Base-by-base conservation (phyloP, 2,797 vertebrate genomes). In the Sebastes umbrosus region DNA sequence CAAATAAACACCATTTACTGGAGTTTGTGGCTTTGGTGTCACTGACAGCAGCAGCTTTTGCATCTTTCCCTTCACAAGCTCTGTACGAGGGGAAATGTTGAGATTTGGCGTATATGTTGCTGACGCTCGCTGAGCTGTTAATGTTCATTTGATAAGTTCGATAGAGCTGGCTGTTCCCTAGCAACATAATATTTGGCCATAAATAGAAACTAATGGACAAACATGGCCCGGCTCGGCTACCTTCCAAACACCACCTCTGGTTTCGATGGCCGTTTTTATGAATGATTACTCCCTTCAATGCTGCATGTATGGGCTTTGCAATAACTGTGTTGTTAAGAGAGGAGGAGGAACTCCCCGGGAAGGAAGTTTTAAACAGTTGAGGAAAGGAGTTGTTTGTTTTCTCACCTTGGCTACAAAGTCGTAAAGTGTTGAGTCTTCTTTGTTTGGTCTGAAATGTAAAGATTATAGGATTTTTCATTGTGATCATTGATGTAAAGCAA, bases 101-200 rank as follows among this genome's bases (percentile, higher is more conserved):
- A 69, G 46, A 77, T 80, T 54, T 70, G 75, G 65, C 70, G 25
- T 86, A 84, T 79, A 81, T 4, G 59, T 76, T 58, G 64, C 70
- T 69, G 80, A 24, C 16, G 20, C 73, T 43, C 7, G 6, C 75
- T 24, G 43, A 81, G 64, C 70, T 69, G 43, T 80, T 88, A 69
- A 86, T 69, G 82, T 76, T 91, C 83, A 93, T 90, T 91, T 92
- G 92, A 96, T 95, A 90, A 89, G 88, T 93, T 79, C 13, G 73
- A 94, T 91, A 81, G 90, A 84, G 83, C 79, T 11, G 72, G 58
- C 76, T 71, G 94, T 95, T 93, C 31, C 95, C 87, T 89, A 84
- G 96, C 95, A 95, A 96, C 95, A 84, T 83, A 92, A 94, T 93
- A 93, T 95, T 95, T 91, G 88, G 82, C 73, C 85, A 89, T 93